Evolutionary conservation across 2,888 invertebrate genomes (phyloP), one percentile per base, ranked within the genome.

Genomic region (Eristalis tenax): DNA sequence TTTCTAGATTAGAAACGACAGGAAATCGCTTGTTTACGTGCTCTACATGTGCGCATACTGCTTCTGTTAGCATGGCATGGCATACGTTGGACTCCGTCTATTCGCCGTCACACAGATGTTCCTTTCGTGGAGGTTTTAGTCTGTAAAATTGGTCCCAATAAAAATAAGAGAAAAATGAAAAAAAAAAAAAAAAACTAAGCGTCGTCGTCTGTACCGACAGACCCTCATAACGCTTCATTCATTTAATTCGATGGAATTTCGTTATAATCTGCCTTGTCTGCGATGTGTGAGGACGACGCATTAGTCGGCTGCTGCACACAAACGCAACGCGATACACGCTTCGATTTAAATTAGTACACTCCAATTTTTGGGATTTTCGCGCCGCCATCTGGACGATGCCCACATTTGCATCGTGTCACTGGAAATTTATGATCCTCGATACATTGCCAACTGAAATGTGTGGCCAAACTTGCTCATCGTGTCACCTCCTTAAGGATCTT

Each of bases 21-120:
- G 86, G 86, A 86, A 86, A 86, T 86, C 86, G 86, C 86, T 86
- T 86, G 86, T 86, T 86, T 86, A 86, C 83, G 83, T 82, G 75
- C 78, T 83, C 83, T 79, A 81, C 70, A 82, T 74, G 75, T 83
- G 83, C 76, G 61, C 70, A 65, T 26, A 57, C 64, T 71, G 57
- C 28, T 22, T 38, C 38, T 28, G 64, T 61, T 5, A 4, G 23
- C 28, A 4, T 43, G n/a, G 8, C 50, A 38, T 23, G 40, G 28
- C 40, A 63, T 71, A 40, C 64, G 68, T 57, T 77, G 77, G 77
- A 85, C 81, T 81, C 85, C 77, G 63, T 77, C 65, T 61, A 50
- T n/a, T 18, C 50, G 43, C 68, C 61, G 61, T 5, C 28, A 43
- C 66, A 76, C 85, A 85, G 85, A 85, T 85, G 85, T 85, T 84